These are phyloP conservation scores for Mizuhopecten yessoensis DNA, from an alignment of 1,140 invertebrate genomes.

Conservation along the genomic window DNA sequence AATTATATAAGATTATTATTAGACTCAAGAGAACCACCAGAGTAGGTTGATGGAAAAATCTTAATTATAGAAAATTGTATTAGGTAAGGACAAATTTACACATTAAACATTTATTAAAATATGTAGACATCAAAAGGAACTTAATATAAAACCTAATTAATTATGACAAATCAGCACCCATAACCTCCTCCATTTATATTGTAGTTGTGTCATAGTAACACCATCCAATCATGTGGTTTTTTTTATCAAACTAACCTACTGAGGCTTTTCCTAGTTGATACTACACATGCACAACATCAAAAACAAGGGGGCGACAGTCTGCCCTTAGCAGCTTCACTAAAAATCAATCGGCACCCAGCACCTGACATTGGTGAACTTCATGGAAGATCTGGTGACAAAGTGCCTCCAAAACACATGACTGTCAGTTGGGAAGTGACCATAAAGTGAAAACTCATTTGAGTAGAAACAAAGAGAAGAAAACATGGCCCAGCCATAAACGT, in stretches of 20 bases:
- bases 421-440: not conserved
- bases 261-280: not conserved
- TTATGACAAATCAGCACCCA: not conserved
- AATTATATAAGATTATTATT: too few relatives aligned
- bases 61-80: not conserved
- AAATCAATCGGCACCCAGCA: constrained; percentile 10
- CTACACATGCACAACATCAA: constrained; percentile 21
- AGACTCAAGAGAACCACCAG: not conserved
- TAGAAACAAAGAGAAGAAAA: not conserved
- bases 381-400: constrained; percentile 19
- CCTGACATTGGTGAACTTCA: not conserved
- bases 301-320: constrained; percentile 1
- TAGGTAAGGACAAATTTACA: not conserved
- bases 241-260: constrained; percentile 23
- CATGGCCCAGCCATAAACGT: not conserved
- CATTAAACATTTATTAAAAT: not conserved
- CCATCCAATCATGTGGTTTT: not conserved
- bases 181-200: not conserved
- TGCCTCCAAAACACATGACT: not conserved
- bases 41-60: not conserved
- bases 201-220: constrained; percentile 12
- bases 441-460: not conserved
- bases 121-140: constrained; percentile 1
- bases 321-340: not conserved
- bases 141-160: not conserved